Evolutionary conservation across 2,888 invertebrate species (phyloP).

Genomic region (Polyommatus iphigenia): DNA sequence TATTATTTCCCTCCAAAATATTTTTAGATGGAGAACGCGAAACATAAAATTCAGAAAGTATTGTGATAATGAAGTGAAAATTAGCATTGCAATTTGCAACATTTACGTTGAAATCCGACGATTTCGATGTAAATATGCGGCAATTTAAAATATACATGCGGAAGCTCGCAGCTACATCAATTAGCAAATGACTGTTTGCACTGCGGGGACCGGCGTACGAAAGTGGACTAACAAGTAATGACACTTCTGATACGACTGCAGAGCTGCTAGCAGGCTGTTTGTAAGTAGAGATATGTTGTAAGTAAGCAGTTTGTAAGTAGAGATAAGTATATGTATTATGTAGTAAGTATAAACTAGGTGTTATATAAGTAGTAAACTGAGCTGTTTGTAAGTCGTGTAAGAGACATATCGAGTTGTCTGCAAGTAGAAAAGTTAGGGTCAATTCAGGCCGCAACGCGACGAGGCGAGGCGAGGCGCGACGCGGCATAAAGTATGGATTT

Average conservation of each 20-base stretch:
- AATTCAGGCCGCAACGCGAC: too few species aligned
- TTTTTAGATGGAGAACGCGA: background rate
- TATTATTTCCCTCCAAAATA: too few species aligned
- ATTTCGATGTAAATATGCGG: slow-evolving; percentile 15
- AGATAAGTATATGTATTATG: too few species aligned
- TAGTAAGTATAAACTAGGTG: background rate
- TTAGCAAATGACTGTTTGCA: slow-evolving; percentile 33
- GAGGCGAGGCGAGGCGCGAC: too few species aligned
- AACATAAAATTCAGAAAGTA: background rate
- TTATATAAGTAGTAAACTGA: too few species aligned
- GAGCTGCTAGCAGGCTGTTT: background rate
- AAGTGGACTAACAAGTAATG: slow-evolving; percentile 25
- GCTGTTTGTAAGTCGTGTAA: too few species aligned
- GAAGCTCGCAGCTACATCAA: slow-evolving; percentile 26
- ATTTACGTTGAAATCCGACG: slow-evolving; percentile 5
- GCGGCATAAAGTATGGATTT: too few species aligned
- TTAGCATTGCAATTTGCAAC: background rate
- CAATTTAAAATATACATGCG: slow-evolving; percentile 19
- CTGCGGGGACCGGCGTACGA: slow-evolving; percentile 1
- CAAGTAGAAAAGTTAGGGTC: too few species aligned
- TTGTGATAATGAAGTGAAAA: background rate
- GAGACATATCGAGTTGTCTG: too few species aligned
- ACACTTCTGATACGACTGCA: background rate
- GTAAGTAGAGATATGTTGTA: background rate
- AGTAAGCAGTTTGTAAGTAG: background rate